Evolutionary conservation across 2,113 vertebrate genomes (phyloP).

Genomic region (Bubo bubo): DNA sequence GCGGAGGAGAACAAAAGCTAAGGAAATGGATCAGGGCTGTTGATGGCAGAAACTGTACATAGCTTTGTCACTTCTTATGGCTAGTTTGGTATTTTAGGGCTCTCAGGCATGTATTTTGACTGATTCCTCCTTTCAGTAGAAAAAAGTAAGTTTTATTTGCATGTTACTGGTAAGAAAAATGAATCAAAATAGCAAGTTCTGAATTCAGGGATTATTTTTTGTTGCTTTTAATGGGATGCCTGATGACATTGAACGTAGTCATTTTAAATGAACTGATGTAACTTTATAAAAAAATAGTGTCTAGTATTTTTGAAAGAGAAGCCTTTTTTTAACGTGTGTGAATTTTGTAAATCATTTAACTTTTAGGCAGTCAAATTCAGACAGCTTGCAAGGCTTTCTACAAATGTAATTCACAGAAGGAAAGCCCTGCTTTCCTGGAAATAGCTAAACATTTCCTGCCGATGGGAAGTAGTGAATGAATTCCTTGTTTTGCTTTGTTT

Average conservation of each 20-base stretch:
- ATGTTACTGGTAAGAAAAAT: neutral
- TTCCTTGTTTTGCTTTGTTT: neutral
- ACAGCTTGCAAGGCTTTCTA: neutral
- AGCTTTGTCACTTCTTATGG: neutral
- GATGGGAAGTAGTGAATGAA: neutral
- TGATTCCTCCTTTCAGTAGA: neutral
- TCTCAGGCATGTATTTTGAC: neutral
- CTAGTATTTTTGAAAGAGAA: neutral
- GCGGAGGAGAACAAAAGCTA: neutral
- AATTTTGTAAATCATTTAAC: neutral
- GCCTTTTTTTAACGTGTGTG: rapidly evolving
- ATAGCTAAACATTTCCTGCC: neutral
- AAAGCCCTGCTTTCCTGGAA: neutral
- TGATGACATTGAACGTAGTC: neutral
- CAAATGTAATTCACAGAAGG: neutral
- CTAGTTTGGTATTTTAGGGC: neutral
- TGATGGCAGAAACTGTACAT: neutral
- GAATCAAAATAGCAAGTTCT: neutral
- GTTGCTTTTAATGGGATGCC: neutral
- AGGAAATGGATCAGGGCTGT: neutral
- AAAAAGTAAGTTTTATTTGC: neutral
- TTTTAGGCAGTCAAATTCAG: neutral
- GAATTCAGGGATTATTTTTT: neutral
- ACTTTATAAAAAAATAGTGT: neutral
- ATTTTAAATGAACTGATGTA: neutral